Base-by-base conservation (phyloP, 2,797 vertebrate species). In the Leptoclinus maculatus region DNA sequence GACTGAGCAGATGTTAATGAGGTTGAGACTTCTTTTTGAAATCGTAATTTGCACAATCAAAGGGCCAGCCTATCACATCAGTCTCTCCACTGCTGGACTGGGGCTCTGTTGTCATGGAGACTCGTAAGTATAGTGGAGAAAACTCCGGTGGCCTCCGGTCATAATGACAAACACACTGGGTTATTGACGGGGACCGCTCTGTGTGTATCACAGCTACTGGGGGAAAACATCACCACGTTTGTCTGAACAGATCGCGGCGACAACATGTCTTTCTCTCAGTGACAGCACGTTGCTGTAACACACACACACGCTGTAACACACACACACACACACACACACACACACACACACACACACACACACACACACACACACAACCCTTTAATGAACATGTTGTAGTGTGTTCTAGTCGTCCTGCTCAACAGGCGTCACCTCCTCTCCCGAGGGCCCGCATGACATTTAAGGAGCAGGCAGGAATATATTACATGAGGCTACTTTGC, bases 51-150 rank as follows among this genome's bases (percentile, higher is more conserved):
- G 72, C 47, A 27, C 56, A 76, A 69, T 76, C 73, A 79, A 80
- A 76, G 60, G 60, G 54, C 16, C 12, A 16, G 45, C 7, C 56
- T 56, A 53, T 78, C 17, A 32, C 49, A 63, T 71, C 27, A 13
- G 6, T 51, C 60, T 66, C 70, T 47, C 49, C 62, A 78, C 85
- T 65, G 59, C 80, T 89, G 87, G 85, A 85, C 66, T n/a, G 62
- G 84, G 84, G 85, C 82, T 87, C 74, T 78, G 91, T 94, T 92
- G 92, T 91, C 92, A 94, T 92, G 91, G 91, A 85, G 88, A 94
- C 90, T 81, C 87, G 76, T 87, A 87, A 92, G 83, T 90, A 91
- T 83, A 89, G 86, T 85, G 84, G 68, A 89, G 72, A 83, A 87
- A 76, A 85, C n/a, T n/a, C n/a, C n/a, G n/a, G n/a, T n/a, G n/a